Conservation (phyloP, 2,113 vertebrate genomes). For the Anser brachyrhynchus region DNA sequence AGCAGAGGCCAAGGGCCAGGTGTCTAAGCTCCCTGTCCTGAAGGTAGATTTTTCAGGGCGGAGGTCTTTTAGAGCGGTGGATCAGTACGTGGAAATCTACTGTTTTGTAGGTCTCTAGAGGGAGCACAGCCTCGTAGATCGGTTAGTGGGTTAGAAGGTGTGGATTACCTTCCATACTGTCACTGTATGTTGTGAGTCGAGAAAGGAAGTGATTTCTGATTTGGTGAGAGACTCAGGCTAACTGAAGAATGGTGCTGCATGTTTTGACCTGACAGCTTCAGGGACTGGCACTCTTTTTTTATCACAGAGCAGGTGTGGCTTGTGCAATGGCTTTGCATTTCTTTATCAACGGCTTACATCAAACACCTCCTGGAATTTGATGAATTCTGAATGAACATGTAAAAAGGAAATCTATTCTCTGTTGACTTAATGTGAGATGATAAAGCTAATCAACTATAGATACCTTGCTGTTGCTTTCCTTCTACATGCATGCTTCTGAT, state of each 20-base stretch:
- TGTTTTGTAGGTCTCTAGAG: background rate
- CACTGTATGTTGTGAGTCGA: background rate
- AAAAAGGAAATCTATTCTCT: background rate
- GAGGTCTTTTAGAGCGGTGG: background rate
- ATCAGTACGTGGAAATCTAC: background rate
- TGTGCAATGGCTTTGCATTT: background rate
- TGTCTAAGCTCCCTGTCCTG: background rate
- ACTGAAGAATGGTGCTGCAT: background rate
- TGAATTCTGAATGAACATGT: background rate
- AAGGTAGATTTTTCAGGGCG: background rate
- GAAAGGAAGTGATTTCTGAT: background rate
- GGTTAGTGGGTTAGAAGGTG: background rate
- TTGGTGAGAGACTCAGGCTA: background rate
- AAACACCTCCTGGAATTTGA: background rate
- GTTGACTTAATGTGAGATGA: background rate
- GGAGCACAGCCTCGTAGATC: no score
- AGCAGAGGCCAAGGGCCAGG: background rate
- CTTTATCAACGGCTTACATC: background rate
- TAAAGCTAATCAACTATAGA: background rate
- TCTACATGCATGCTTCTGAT: background rate
- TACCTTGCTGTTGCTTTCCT: background rate
- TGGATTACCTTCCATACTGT: background rate
- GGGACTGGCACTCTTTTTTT: background rate
- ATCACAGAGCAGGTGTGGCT: background rate
- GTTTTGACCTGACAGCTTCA: background rate